These are phyloP conservation scores for Shargacucullia verbasci DNA, from an alignment of 2,888 invertebrate genomes.

Conservation along the genomic window DNA sequence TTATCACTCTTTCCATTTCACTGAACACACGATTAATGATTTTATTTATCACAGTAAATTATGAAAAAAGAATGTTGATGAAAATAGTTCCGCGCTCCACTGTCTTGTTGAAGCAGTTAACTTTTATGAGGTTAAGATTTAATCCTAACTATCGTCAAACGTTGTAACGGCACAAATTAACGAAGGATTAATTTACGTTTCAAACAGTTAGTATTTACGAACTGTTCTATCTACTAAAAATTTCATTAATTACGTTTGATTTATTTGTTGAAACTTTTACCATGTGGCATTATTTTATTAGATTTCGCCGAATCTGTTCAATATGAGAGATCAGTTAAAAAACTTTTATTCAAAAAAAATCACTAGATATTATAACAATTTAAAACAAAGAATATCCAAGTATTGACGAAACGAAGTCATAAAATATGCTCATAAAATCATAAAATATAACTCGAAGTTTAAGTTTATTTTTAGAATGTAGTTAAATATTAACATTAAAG, in stretches of 20 bases:
- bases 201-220: slow-evolving; percentile 40
- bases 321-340: background rate
- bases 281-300: slow-evolving; percentile 1
- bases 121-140: slow-evolving; percentile 56
- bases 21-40: slow-evolving; percentile 70
- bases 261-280: background rate
- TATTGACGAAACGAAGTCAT: slow-evolving; percentile 1
- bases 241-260: no score
- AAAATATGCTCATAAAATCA: no score
- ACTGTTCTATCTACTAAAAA: background rate
- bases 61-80: slow-evolving; percentile 20
- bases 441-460: no score
- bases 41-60: slow-evolving; percentile 41
- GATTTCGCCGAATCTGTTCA: background rate
- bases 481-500: no score
- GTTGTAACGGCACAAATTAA: slow-evolving; percentile 51
- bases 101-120: slow-evolving; percentile 47
- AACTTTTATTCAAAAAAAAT: slow-evolving; percentile 3
- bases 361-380: background rate
- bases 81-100: slow-evolving; percentile 34
- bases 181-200: slow-evolving; percentile 50
- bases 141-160: slow-evolving; percentile 42
- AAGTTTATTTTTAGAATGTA: no score
- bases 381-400: slow-evolving; percentile 3
- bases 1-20: slow-evolving; percentile 63